Conservation (phyloP, 2,888 invertebrate genomes). For the Laspeyria flexula region DNA sequence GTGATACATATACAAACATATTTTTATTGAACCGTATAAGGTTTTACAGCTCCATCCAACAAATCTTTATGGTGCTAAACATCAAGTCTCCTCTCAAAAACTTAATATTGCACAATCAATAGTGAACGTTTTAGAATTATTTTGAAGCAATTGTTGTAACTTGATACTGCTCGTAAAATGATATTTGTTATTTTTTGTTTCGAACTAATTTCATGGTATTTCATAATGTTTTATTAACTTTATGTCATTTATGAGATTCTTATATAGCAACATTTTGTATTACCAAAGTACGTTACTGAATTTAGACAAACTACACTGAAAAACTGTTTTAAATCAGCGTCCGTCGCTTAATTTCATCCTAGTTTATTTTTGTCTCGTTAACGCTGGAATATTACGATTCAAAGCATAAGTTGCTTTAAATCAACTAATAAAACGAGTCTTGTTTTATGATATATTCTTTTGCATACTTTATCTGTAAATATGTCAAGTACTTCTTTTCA, state of each 20-base stretch:
- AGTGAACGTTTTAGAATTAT: conserved; percentile 53
- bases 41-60: conserved; percentile 71
- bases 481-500: conserved; percentile 30
- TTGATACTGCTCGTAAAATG: conserved; percentile 32
- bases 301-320: no score
- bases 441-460: no score
- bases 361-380: no score
- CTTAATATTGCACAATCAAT: conserved; percentile 54
- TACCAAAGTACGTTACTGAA: no score
- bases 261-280: no score
- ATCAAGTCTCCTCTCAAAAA: conserved; percentile 56
- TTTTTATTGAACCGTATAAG: conserved; percentile 75
- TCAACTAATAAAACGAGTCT: no score
- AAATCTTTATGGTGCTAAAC: conserved; percentile 63
- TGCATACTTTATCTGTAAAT: no score
- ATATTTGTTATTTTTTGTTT: conserved; percentile 31
- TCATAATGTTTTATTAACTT: conserved; percentile 7
- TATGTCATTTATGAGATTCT: neutral
- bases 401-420: no score
- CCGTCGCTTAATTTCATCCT: no score
- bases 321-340: no score
- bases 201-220: conserved; percentile 6
- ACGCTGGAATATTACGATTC: no score
- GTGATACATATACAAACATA: conserved; percentile 69
- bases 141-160: conserved; percentile 45